phyloP scores from a whole-genome alignment of 2,113 vertebrate species.

The mouse (Mus musculus) region DNA sequence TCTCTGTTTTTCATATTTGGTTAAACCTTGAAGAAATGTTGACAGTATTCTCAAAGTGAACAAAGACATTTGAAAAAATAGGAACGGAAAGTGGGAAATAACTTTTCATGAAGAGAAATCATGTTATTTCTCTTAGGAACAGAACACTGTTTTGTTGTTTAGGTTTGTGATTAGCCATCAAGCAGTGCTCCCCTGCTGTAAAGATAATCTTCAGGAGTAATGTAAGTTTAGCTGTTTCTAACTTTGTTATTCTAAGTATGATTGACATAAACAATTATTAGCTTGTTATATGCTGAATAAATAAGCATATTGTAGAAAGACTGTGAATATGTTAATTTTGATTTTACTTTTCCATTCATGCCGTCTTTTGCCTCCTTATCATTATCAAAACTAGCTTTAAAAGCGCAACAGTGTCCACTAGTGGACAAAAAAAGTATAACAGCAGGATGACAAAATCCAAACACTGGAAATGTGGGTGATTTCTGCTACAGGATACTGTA shows the following conservation, averaged over 20 bases:
- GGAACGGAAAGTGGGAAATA: slow-evolving; percentile 2
- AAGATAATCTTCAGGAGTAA: slow-evolving; percentile 52
- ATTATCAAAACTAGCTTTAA: not conserved
- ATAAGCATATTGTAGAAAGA: slow-evolving; percentile 54
- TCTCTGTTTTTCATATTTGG: slow-evolving; percentile 47
- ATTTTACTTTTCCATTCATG: slow-evolving; percentile 46
- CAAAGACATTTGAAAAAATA: slow-evolving; percentile 54
- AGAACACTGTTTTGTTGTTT: slow-evolving; percentile 54
- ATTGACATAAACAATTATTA: slow-evolving; percentile 73
- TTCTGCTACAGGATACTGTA: not conserved
- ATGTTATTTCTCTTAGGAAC: slow-evolving; percentile 46
- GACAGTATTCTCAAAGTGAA: slow-evolving; percentile 34
- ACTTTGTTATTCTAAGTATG: slow-evolving; percentile 64
- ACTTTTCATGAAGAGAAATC: slow-evolving; percentile 48
- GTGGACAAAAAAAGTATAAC: slow-evolving; percentile 77
- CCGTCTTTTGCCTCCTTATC: not conserved
- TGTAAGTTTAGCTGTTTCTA: slow-evolving; percentile 56
- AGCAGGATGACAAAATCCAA: not conserved
- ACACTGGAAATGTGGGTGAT: not conserved
- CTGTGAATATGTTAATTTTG: slow-evolving; percentile 58
- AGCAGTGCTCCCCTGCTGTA: slow-evolving; percentile 40
- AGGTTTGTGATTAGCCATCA: slow-evolving; percentile 59
- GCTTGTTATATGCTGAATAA: slow-evolving; percentile 49
- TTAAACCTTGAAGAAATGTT: slow-evolving; percentile 55
- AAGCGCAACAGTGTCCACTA: slow-evolving; percentile 86